Conservation (phyloP, 2,113 vertebrate species). For the Casuarius casuarius region DNA sequence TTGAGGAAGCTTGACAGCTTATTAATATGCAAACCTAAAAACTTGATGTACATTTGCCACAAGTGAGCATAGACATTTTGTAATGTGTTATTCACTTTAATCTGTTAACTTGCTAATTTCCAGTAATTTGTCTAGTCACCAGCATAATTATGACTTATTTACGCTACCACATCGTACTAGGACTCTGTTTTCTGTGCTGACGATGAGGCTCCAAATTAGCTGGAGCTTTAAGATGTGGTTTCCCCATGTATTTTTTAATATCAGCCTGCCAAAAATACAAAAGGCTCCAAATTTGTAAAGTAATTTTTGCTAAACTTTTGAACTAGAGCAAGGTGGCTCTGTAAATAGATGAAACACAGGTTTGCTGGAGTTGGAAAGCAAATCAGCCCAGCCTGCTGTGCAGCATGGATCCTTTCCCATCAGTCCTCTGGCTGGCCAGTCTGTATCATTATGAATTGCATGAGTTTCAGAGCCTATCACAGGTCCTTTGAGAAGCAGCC, state of each 20-base stretch:
- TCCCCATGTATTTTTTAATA: neutral
- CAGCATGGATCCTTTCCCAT: neutral
- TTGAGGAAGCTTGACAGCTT: neutral
- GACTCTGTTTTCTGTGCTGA: neutral
- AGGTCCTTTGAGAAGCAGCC: neutral
- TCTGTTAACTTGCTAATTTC: neutral
- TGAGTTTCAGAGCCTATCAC: neutral
- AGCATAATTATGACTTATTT: neutral
- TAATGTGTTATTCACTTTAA: neutral
- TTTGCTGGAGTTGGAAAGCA: neutral
- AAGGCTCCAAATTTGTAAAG: neutral
- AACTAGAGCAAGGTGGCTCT: neutral
- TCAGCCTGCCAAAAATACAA: neutral
- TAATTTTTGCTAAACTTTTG: neutral
- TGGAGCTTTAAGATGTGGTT: neutral
- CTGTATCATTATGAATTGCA: neutral
- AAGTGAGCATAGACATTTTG: neutral
- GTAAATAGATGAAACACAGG: neutral
- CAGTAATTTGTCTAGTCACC: neutral
- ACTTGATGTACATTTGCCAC: neutral
- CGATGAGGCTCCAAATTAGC: neutral
- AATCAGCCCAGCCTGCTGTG: neutral
- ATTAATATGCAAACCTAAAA: neutral
- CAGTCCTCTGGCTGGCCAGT: neutral
- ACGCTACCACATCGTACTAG: rapidly evolving